Base-by-base conservation (phyloP, 2,888 invertebrate genomes). In the Nudaria mundana region DNA sequence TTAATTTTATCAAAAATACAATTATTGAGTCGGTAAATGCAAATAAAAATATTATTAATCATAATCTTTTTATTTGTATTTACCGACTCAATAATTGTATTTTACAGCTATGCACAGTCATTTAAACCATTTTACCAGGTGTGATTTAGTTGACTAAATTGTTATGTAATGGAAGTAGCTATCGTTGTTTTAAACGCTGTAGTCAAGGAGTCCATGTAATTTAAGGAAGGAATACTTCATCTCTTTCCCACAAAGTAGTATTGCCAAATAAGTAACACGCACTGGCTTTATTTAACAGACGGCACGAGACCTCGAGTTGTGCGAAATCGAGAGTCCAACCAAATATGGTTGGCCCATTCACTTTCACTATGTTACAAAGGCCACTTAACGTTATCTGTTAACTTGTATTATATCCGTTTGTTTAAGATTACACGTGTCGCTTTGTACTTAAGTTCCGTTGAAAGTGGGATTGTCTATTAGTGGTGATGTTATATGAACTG, bases 271-370 rank as follows among this genome's bases (percentile, higher is more conserved):
- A 52, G 44, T 41, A 48, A 52, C 54, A 51, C 52, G 59, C 59
- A 46, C 37, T 61, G 58, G 52, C 62, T 60, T 63, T 57, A 61
- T 51, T 60, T 63, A 58, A 61, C 49, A 53, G 54, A 32, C 32
- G 49, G 47, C 57, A 56, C 50, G 58, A 58, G 67, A 67, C 70
- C 69, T 70, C 70, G 69, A 56, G 61, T 53, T 63, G 60, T 73
- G 72, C 76, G 76, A 81, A 79, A 81, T 76, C 75, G 76, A 76
- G 74, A 73, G 72, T 74, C 64, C 43, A 62, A 58, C 66, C 57
- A 52, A 57, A 61, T 49, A 51, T 56, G 53, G 52, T 60, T 39
- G 55, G 52, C 65, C n/a, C 74, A 63, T 66, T 73, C 76, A 74
- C 78, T 78, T 80, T 79, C 78, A 76, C 77, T 73, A 55, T 59